These are phyloP conservation scores for Acrocyrtus sp. DNA, from an alignment of 2,888 invertebrate genomes.

Conservation along the genomic window DNA sequence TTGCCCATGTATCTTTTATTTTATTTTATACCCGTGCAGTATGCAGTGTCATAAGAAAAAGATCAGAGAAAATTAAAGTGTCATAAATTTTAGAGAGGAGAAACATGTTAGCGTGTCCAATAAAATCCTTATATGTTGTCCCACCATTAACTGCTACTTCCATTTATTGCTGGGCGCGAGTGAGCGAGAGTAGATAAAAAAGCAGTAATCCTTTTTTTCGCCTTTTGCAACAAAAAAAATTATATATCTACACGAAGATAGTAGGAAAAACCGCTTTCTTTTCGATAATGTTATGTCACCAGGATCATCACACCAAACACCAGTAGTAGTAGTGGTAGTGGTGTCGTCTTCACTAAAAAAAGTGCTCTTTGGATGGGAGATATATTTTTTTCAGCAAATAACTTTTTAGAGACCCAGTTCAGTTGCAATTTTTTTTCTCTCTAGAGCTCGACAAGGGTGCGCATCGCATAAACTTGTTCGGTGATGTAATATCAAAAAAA, in stretches of 20 bases:
- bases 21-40: too few relatives aligned
- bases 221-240: slow-evolving; percentile 45
- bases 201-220: slow-evolving; percentile 46
- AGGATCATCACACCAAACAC: slow-evolving; percentile 18
- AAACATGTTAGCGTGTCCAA: slow-evolving; percentile 55
- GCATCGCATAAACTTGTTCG: neutral
- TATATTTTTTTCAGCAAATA: too few relatives aligned
- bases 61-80: slow-evolving; percentile 51
- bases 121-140: slow-evolving; percentile 55
- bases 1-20: too few relatives aligned
- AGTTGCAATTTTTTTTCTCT: neutral
- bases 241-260: slow-evolving; percentile 8
- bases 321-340: neutral
- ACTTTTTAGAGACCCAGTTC: neutral
- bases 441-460: too few relatives aligned
- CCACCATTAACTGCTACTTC: slow-evolving; percentile 46
- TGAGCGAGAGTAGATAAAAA: slow-evolving; percentile 41
- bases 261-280: slow-evolving; percentile 13
- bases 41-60: slow-evolving; percentile 18
- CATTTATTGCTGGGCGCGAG: slow-evolving; percentile 39
- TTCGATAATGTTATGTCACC: slow-evolving; percentile 42
- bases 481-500: neutral
- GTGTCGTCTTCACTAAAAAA: too few relatives aligned
- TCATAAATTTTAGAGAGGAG: slow-evolving; percentile 55
- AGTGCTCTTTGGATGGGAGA: too few relatives aligned